Conservation (phyloP, 2,797 vertebrate species). For the Ataeniobius toweri region DNA sequence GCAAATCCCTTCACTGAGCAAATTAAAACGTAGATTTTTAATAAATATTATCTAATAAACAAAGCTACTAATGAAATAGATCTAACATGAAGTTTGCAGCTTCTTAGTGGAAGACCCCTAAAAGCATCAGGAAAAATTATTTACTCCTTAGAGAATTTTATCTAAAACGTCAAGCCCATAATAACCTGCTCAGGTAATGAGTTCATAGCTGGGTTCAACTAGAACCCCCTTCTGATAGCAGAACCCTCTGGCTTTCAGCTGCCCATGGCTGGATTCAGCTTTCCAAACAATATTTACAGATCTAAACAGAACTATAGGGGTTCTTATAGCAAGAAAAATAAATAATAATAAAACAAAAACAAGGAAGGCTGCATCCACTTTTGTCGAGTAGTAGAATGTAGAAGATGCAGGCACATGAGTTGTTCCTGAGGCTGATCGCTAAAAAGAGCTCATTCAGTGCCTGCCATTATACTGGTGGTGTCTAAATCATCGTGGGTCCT, state of each 20-base stretch:
- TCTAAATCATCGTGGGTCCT: slow-evolving; percentile 76
- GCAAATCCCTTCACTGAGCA: background rate
- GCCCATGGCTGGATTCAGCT: slow-evolving; percentile 5
- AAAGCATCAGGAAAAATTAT: background rate
- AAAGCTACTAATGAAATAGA: background rate
- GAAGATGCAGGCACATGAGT: slow-evolving; percentile 38
- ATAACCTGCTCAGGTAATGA: background rate
- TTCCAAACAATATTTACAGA: slow-evolving; percentile 63
- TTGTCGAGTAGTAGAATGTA: slow-evolving; percentile 40
- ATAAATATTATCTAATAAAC: background rate
- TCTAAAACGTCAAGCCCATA: background rate
- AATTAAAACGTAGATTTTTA: background rate
- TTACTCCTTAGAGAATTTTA: background rate
- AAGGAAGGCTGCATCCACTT: slow-evolving; percentile 19
- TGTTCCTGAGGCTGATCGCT: slow-evolving; percentile 41
- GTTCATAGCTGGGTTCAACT: background rate
- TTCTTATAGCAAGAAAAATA: slow-evolving; percentile 48
- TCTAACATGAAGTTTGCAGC: background rate
- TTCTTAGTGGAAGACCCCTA: background rate
- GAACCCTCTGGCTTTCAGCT: background rate
- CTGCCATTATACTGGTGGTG: slow-evolving; percentile 76
- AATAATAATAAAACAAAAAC: slow-evolving; percentile 41
- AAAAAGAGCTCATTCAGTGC: slow-evolving; percentile 58
- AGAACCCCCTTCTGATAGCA: background rate
- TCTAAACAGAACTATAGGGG: slow-evolving; percentile 21